Evolutionary conservation across 2,113 vertebrate species (phyloP).

Genomic region (Psittacara wagleri): DNA sequence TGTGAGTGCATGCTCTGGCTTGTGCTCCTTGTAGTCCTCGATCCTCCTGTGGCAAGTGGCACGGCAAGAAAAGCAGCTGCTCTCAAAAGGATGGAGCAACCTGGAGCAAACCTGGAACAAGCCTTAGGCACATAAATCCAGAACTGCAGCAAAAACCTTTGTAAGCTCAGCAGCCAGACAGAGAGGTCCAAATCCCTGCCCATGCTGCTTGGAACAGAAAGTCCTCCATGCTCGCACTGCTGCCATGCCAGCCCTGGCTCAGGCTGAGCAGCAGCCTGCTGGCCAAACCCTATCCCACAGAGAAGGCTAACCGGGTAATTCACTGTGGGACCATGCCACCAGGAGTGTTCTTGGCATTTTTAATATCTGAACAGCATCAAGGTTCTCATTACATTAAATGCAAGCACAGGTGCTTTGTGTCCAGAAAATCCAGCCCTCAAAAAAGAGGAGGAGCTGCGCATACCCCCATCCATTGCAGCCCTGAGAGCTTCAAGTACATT

Average conservation of each 20-base stretch:
- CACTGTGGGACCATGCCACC: neutral
- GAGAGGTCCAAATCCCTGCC: neutral
- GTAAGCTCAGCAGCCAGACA: neutral
- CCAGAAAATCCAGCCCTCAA: neutral
- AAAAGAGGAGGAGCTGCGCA: accelerated
- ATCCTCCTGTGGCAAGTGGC: neutral
- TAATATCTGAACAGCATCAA: neutral
- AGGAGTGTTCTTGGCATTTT: neutral
- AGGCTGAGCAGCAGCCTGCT: neutral
- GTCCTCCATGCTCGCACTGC: neutral
- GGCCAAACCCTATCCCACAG: no score
- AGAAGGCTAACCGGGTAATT: neutral
- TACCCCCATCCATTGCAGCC: neutral
- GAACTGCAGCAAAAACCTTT: neutral
- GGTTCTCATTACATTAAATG: neutral
- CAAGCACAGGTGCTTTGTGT: neutral
- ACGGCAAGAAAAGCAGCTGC: neutral
- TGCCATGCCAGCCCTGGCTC: neutral
- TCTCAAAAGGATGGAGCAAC: neutral
- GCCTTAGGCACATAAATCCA: neutral
- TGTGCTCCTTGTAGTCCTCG: neutral
- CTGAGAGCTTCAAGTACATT: neutral
- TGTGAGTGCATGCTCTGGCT: neutral
- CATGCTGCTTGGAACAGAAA: neutral
- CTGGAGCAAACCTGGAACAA: accelerated